Evolutionary conservation across 2,888 invertebrate genomes (phyloP).

Genomic region (Rhopalosiphum nymphaeae): DNA sequence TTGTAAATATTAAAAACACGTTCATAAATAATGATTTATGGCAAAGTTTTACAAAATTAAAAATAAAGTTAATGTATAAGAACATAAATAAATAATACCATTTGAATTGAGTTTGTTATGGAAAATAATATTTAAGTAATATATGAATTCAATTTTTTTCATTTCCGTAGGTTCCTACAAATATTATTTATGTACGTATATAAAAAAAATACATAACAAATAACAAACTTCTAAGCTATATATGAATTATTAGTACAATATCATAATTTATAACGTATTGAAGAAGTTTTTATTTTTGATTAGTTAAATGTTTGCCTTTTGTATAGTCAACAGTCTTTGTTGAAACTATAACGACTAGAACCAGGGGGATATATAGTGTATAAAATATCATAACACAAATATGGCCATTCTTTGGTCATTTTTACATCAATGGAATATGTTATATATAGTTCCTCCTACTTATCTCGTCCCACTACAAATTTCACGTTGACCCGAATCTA

Average conservation of each 20-base stretch:
- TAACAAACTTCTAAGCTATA: background rate
- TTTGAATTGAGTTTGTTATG: background rate
- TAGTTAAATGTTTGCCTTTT: background rate
- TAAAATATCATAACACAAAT: constrained; percentile 42
- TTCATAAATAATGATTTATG: background rate
- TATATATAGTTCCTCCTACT: background rate
- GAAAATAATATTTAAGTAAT: background rate
- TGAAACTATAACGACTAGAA: background rate
- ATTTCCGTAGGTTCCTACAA: background rate
- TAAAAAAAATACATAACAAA: background rate
- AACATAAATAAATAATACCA: background rate
- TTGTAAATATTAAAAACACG: background rate
- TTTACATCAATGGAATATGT: constrained; percentile 23
- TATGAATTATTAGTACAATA: background rate
- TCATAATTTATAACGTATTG: background rate
- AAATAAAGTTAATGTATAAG: background rate
- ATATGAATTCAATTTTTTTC: background rate
- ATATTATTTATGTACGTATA: background rate
- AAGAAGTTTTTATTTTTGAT: constrained; percentile 12
- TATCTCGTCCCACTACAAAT: background rate
- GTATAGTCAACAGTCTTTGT: background rate
- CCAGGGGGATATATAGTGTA: background rate
- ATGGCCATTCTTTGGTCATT: constrained; percentile 16
- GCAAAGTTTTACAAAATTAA: background rate
- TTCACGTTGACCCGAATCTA: constrained; percentile 32